Evolutionary conservation across 2,888 invertebrate species (phyloP).

Genomic region (Diploptera punctata): DNA sequence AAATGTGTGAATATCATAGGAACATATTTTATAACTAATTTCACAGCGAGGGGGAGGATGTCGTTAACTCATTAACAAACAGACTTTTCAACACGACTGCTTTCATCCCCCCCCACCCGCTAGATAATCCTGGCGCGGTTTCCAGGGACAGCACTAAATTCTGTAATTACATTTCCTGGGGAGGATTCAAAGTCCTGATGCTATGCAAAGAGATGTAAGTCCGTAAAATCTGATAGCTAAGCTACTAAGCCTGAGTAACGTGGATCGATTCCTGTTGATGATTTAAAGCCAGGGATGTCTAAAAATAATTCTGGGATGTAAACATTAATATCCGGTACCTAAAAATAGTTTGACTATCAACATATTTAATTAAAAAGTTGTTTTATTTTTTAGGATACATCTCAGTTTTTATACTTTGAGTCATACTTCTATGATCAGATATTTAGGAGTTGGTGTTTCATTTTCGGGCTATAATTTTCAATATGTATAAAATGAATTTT

Average conservation of each 20-base stretch:
- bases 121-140: conserved; percentile 1
- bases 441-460: too few species aligned
- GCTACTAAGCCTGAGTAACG: not conserved
- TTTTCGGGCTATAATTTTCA: too few species aligned
- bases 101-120: not conserved
- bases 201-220: not conserved
- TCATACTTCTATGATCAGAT: too few species aligned
- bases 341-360: too few species aligned
- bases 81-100: conserved; percentile 4
- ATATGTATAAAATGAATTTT: too few species aligned
- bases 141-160: conserved; percentile 6
- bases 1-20: not conserved
- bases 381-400: too few species aligned
- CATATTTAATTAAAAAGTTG: too few species aligned
- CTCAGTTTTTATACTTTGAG: too few species aligned
- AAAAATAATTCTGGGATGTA: too few species aligned
- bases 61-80: conserved; percentile 13
- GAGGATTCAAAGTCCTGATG: not conserved
- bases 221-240: conserved; percentile 1
- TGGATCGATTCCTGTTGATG: conserved; percentile 10
- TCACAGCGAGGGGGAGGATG: not conserved
- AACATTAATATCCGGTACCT: too few species aligned
- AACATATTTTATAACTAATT: not conserved
- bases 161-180: not conserved
- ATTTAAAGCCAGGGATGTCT: too few species aligned